phyloP scores from a whole-genome alignment of 2,113 vertebrate genomes.

The Poeciliopsis prolifica region DNA sequence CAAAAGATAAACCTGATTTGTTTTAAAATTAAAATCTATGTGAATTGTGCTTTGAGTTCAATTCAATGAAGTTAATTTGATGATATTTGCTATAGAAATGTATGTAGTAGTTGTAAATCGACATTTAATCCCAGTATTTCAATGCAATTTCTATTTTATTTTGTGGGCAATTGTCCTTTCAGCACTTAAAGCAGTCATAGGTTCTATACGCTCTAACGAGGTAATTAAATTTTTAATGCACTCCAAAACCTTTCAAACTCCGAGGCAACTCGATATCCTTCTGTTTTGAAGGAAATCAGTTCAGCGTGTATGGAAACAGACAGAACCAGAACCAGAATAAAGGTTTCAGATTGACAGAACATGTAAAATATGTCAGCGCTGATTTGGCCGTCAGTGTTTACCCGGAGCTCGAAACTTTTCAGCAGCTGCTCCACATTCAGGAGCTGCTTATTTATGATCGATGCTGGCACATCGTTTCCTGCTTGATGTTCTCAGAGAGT shows the following conservation, averaged over 20 bases:
- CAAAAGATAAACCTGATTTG: too few species aligned
- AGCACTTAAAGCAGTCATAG: too few species aligned
- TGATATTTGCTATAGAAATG: too few species aligned
- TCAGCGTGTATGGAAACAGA: neutral
- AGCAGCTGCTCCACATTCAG: constrained; percentile 45
- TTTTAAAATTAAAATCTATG: too few species aligned
- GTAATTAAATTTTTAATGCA: neutral
- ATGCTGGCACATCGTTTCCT: constrained; percentile 44
- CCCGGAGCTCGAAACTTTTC: constrained; percentile 9
- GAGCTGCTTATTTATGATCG: constrained; percentile 55
- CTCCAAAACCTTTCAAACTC: neutral
- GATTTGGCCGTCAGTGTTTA: neutral
- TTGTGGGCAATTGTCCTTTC: too few species aligned
- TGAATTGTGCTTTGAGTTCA: too few species aligned
- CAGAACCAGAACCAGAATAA: neutral
- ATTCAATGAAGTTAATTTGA: too few species aligned
- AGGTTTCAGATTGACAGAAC: neutral
- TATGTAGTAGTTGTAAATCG: too few species aligned
- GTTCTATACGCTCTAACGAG: too few species aligned
- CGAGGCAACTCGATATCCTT: too few species aligned
- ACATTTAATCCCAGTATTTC: too few species aligned
- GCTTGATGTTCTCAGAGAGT: constrained; percentile 12
- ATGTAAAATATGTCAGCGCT: constrained; percentile 11
- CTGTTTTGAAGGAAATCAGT: neutral
- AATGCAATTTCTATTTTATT: too few species aligned